Conservation (phyloP, 2,797 vertebrate species). For the Geotrypetes seraphini region DNA sequence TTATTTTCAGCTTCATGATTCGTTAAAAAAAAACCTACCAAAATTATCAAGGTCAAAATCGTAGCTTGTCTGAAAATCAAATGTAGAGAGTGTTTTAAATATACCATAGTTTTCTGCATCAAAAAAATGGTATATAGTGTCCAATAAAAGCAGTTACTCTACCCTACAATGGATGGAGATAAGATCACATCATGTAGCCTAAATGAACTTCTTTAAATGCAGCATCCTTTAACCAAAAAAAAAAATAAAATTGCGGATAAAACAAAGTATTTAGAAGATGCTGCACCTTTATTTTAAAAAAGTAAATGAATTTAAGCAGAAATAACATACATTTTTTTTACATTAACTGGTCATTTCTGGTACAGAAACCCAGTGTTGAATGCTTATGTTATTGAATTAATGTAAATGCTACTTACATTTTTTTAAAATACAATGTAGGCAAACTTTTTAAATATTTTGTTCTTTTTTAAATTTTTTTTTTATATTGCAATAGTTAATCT, state of each 20-base stretch:
- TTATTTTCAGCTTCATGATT: slow-evolving; percentile 65
- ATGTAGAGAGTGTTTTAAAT: slow-evolving; percentile 34
- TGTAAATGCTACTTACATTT: slow-evolving; percentile 74
- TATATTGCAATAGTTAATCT: slow-evolving; percentile 75
- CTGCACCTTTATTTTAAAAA: slow-evolving; percentile 54
- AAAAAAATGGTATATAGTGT: slow-evolving; percentile 51
- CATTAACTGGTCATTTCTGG: slow-evolving; percentile 71
- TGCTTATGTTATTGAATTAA: slow-evolving; percentile 72
- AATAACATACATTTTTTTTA: slow-evolving; percentile 71
- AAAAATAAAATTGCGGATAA: slow-evolving; percentile 55
- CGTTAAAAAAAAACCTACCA: slow-evolving; percentile 59
- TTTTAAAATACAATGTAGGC: slow-evolving; percentile 78
- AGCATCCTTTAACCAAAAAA: slow-evolving; percentile 53
- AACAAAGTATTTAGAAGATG: slow-evolving; percentile 62
- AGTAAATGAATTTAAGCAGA: slow-evolving; percentile 69
- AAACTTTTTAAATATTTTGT: slow-evolving; percentile 52
- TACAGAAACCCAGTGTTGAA: slow-evolving; percentile 69
- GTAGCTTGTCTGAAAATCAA: slow-evolving; percentile 55
- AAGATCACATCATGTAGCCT: slow-evolving; percentile 46
- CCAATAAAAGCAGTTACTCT: slow-evolving; percentile 45
- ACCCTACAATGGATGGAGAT: too few species aligned
- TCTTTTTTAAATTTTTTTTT: slow-evolving; percentile 27
- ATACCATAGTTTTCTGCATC: slow-evolving; percentile 44
- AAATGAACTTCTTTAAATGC: slow-evolving; percentile 55
- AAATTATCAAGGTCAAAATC: slow-evolving; percentile 62